A percentile compares a stretch with the other conserved stretches of the same genome.
phyloP scores from a whole-genome alignment of 2,888 invertebrate species.

The Diadromus collaris region DNA sequence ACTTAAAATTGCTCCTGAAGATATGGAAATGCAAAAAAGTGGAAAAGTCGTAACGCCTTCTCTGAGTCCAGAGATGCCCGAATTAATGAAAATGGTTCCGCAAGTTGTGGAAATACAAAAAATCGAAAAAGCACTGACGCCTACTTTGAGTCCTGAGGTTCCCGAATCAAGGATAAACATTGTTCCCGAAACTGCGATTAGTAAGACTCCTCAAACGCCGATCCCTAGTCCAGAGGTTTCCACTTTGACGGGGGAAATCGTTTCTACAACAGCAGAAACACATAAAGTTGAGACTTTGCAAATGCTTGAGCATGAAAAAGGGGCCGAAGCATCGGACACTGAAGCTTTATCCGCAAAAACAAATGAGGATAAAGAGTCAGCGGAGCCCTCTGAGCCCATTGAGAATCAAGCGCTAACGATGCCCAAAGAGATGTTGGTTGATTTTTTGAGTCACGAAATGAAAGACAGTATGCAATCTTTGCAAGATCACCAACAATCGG shows the following conservation, averaged over 20 bases:
- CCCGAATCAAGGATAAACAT: background rate
- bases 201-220: background rate
- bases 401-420: constrained; percentile 9
- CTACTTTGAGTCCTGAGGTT: constrained; percentile 19
- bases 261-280: constrained; percentile 17
- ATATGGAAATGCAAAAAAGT: background rate
- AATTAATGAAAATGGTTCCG: background rate
- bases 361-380: background rate
- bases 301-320: background rate
- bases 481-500: constrained; percentile 19
- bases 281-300: background rate
- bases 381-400: constrained; percentile 4
- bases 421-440: constrained; percentile 20
- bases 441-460: constrained; percentile 41
- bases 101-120: background rate
- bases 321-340: background rate
- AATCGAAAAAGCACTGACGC: background rate
- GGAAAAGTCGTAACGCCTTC: background rate
- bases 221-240: background rate
- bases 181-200: background rate
- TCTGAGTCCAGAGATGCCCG: constrained; percentile 16
- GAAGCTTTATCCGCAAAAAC: constrained; percentile 1
- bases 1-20: background rate
- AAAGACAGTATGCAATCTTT: constrained; percentile 39
- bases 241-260: background rate